Evolutionary conservation across 1,140 invertebrate species (phyloP).

Genomic region (Whitmania pigra): DNA sequence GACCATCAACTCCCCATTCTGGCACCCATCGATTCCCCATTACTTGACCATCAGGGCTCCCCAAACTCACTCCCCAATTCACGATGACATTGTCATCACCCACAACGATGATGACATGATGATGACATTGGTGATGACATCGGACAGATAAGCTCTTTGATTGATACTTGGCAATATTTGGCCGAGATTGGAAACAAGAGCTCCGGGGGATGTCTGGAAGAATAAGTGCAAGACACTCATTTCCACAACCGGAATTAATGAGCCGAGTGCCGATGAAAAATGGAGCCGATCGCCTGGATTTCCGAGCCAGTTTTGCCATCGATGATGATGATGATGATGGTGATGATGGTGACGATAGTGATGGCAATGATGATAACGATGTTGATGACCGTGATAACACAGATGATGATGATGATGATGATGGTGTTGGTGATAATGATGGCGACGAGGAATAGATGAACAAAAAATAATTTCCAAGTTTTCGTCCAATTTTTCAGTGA

Average conservation of each 20-base stretch:
- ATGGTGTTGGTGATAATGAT: neutral
- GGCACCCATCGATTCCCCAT: too few relatives aligned
- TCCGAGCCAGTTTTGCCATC: neutral
- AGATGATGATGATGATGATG: neutral
- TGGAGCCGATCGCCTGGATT: neutral
- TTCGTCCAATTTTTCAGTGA: neutral
- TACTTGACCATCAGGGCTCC: too few relatives aligned
- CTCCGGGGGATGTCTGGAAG: too few relatives aligned
- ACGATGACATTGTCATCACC: too few relatives aligned
- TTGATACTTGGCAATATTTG: too few relatives aligned
- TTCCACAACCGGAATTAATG: neutral
- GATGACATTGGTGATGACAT: too few relatives aligned
- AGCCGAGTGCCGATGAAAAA: neutral
- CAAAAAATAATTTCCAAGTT: neutral
- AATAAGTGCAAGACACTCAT: neutral
- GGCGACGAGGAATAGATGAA: neutral
- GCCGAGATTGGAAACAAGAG: too few relatives aligned
- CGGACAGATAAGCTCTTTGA: too few relatives aligned
- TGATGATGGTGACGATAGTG: neutral
- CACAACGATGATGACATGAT: too few relatives aligned
- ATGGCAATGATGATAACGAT: neutral
- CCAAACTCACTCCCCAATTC: too few relatives aligned
- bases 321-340: neutral
- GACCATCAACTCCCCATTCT: too few relatives aligned
- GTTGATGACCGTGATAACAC: neutral